phyloP scores from a whole-genome alignment of 2,888 invertebrate species.

The Lacanobia oleracea region DNA sequence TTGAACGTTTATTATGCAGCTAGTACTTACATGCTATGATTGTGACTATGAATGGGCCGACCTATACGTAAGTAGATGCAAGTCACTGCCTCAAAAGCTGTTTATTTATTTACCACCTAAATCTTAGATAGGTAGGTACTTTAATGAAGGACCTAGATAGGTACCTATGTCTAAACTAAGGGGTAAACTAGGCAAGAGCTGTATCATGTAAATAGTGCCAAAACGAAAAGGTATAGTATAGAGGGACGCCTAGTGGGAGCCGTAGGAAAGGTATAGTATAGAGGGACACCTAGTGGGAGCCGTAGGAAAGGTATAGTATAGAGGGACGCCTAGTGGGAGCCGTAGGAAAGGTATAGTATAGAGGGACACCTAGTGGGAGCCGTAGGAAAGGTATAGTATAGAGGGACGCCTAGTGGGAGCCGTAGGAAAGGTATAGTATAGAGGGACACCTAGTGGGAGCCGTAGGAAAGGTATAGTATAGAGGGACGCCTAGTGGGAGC shows the following conservation, averaged over 20 bases:
- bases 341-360: background rate
- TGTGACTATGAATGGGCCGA: too few species aligned
- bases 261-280: background rate
- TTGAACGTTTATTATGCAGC: too few species aligned
- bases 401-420: background rate
- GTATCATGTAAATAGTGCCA: too few species aligned
- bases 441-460: background rate
- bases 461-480: background rate
- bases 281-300: background rate
- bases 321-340: background rate
- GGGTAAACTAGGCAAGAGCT: too few species aligned
- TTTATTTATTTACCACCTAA: too few species aligned
- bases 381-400: background rate
- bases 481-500: background rate
- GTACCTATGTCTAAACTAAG: too few species aligned
- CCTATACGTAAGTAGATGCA: too few species aligned
- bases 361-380: background rate
- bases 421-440: background rate
- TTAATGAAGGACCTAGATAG: too few species aligned
- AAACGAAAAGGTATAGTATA: too few species aligned
- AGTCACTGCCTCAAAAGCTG: too few species aligned
- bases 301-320: background rate
- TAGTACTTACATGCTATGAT: too few species aligned
- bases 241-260: background rate
- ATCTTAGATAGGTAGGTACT: too few species aligned